Evolutionary conservation across 1,140 invertebrate species (phyloP).

Genomic region (Drosophila murphyi): DNA sequence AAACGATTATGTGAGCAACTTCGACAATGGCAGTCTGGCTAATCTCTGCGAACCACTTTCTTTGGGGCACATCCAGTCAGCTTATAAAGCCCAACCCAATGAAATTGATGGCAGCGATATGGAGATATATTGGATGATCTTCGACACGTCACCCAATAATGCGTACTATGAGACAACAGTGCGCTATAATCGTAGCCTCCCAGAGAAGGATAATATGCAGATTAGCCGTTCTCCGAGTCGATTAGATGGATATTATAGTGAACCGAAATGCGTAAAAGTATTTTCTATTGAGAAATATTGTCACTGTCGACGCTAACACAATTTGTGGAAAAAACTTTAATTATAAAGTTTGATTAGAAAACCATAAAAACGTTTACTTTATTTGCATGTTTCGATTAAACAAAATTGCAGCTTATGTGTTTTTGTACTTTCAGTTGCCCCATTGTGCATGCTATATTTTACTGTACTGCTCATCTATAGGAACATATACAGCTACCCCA

Average conservation of each 20-base stretch:
- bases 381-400: background rate
- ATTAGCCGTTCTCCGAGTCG: constrained; percentile 86
- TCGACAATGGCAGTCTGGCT: constrained; percentile 61
- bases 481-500: too few relatives aligned
- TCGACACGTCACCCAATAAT: constrained; percentile 86
- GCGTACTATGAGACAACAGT: constrained; percentile 87
- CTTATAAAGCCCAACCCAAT: constrained; percentile 51
- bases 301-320: constrained; percentile 68
- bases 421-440: background rate
- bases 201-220: constrained; percentile 44
- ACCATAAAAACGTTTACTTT: background rate
- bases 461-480: background rate
- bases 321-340: too few relatives aligned
- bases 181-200: constrained; percentile 63
- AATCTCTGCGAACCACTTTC: constrained; percentile 54
- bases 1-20: constrained; percentile 72
- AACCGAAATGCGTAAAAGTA: constrained; percentile 85
- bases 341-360: background rate
- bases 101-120: constrained; percentile 16
- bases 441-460: background rate
- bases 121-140: constrained; percentile 74
- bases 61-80: constrained; percentile 9
- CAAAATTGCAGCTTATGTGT: too few relatives aligned
- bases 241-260: constrained; percentile 86
- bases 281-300: constrained; percentile 86